Conservation (phyloP, 2,797 vertebrate genomes). For the Meda fulgida region DNA sequence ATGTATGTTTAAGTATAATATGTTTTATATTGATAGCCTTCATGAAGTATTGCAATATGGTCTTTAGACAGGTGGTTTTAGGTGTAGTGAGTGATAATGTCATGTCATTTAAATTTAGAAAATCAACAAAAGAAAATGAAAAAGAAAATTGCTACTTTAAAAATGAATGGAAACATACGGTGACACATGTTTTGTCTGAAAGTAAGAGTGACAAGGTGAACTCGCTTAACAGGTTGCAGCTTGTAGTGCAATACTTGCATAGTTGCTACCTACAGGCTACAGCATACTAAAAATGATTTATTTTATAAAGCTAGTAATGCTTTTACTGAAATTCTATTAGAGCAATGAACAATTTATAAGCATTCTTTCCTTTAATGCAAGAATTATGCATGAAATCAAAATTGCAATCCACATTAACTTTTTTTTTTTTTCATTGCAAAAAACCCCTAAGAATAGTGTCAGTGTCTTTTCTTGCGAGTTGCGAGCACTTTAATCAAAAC, state of each 20-base stretch:
- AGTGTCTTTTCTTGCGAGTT: no score
- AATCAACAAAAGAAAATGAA: neutral
- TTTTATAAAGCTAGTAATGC: neutral
- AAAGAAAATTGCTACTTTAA: conserved; percentile 1
- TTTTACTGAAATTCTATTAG: neutral
- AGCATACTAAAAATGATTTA: neutral
- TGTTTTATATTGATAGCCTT: neutral
- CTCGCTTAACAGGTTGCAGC: conserved; percentile 12
- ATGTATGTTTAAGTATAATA: neutral
- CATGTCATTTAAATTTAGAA: neutral
- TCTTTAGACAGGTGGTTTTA: neutral
- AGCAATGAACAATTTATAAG: neutral
- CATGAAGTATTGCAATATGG: neutral
- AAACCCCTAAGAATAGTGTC: neutral
- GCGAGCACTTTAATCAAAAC: neutral
- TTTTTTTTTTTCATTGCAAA: neutral
- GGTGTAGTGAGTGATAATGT: neutral
- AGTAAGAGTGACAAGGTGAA: neutral
- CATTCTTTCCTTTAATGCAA: neutral
- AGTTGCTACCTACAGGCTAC: neutral
- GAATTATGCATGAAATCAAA: neutral
- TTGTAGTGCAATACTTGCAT: neutral
- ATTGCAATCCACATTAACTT: neutral
- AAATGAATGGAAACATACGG: neutral
- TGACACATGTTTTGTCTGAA: neutral